These are phyloP conservation scores for Diloba caeruleocephala DNA, from an alignment of 2,888 invertebrate species.

Conservation along the genomic window DNA sequence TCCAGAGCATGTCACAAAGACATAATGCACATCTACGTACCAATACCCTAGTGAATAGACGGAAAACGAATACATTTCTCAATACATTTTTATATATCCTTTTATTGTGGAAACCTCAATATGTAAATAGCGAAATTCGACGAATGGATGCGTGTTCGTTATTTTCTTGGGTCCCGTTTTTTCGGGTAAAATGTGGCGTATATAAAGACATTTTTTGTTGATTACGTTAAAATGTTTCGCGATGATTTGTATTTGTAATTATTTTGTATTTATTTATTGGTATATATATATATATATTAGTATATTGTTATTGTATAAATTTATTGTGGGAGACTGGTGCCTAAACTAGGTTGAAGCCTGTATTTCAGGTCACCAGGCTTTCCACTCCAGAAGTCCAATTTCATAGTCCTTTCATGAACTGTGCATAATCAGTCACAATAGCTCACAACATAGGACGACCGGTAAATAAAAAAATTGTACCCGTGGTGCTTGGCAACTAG, in stretches of 20 bases:
- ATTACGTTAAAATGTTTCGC: conserved; percentile 38
- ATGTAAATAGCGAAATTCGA: conserved; percentile 40
- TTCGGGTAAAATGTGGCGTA: conserved; percentile 11
- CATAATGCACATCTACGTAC: conserved; percentile 15
- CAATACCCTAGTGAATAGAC: conserved; percentile 13
- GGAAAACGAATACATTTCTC: conserved; percentile 24
- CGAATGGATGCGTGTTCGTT: conserved; percentile 20
- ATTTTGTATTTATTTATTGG: too few relatives aligned
- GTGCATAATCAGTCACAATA: too few relatives aligned
- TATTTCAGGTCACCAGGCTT: too few relatives aligned
- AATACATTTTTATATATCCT: conserved; percentile 31
- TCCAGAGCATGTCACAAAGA: background rate
- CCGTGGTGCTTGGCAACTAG: too few relatives aligned
- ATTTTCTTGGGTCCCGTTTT: conserved; percentile 25
- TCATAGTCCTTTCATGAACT: too few relatives aligned
- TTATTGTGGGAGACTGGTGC: too few relatives aligned
- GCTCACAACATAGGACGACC: too few relatives aligned
- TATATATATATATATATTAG: too few relatives aligned
- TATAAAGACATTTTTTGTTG: conserved; percentile 28
- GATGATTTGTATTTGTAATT: conserved; percentile 22
- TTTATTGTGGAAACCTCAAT: conserved; percentile 40
- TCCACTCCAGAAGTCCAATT: too few relatives aligned
- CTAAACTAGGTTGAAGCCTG: too few relatives aligned
- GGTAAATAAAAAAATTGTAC: too few relatives aligned
- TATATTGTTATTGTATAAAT: too few relatives aligned